Evolutionary conservation across 2,797 vertebrate species (phyloP), one percentile per base, ranked within the genome.

Genomic region (Ceyx erithaca): DNA sequence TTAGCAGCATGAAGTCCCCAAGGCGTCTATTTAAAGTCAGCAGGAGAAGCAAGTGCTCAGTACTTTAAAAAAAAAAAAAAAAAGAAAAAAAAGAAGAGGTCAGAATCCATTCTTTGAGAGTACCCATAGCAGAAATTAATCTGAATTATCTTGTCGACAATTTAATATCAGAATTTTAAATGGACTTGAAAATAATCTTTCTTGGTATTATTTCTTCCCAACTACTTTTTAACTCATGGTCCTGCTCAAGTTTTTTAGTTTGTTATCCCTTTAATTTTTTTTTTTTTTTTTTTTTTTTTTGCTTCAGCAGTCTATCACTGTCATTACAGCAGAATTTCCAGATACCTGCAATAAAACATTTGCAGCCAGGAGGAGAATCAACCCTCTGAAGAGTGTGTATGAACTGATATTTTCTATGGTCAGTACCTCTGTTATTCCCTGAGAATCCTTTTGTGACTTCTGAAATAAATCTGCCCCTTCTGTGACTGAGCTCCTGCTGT

Each of bases 21-120:
- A 22, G 82, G 59, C 28, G 85, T 83, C 91, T 85, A 77, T 75
- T 80, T 89, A 90, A 95, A 88, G 66, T 59, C 94, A 91, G 79
- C 89, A 87, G 76, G 81, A 89, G 87, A 89, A 85, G 22, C 3
- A 87, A 91, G 82, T 62, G 58, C 28, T 92, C 76, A 78, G 64
- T 78, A 93, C 58, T 69, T 89, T 37, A 8, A 37, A 43, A 45
- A 86, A 66, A 57, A 23, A 33, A 28, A 37, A 51, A 88, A 59
- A 45, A 19, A 20, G 4, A 45, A 19, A 21, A 19, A 6, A 75
- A 22, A 70, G 10, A n/a, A 76, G 30, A 79, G 71, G 71, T 75
- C 87, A 89, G 45, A 49, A 25, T 70, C 22, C 66, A 12, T 85
- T 92, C 58, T 88, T 93, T 72, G 51, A 95, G 77, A 77, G 7